phyloP scores from a whole-genome alignment of 1,140 invertebrate species.

The Drosophila bocki region DNA sequence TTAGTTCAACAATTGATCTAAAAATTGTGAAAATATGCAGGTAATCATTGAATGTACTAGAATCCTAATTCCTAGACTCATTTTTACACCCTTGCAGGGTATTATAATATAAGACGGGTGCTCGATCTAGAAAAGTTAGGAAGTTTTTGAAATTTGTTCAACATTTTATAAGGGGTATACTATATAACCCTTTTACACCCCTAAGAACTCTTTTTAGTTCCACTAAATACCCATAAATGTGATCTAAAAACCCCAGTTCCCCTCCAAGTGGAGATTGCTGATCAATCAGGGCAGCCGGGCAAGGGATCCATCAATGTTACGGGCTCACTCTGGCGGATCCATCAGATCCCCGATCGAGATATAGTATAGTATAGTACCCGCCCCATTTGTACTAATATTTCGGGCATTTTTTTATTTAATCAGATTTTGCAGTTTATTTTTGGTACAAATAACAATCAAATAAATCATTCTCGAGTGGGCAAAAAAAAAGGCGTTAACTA shows the following conservation, averaged over 20 bases:
- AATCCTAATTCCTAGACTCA: no score
- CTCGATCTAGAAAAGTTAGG: no score
- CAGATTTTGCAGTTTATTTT: constrained; percentile 43
- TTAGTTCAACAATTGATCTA: not conserved
- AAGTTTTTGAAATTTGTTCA: no score
- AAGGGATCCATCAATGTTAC: constrained; percentile 43
- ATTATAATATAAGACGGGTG: no score
- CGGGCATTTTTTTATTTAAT: constrained; percentile 16
- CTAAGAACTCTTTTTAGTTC: not conserved
- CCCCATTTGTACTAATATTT: constrained; percentile 29
- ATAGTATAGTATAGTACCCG: constrained; percentile 1
- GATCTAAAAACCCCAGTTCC: not conserved
- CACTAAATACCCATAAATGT: not conserved
- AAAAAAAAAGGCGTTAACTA: constrained; percentile 36
- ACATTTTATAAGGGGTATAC: no score
- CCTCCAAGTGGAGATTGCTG: not conserved
- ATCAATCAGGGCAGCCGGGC: constrained; percentile 15
- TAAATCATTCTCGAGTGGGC: constrained; percentile 75
- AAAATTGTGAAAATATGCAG: not conserved
- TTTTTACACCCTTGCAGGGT: no score
- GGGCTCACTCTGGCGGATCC: not conserved
- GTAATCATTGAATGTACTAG: no score
- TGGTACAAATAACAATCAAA: constrained; percentile 60
- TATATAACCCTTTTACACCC: no score
- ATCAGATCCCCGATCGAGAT: constrained; percentile 19